Evolutionary conservation across 2,113 vertebrate species (phyloP).

Genomic region (Centropus bengalensis): DNA sequence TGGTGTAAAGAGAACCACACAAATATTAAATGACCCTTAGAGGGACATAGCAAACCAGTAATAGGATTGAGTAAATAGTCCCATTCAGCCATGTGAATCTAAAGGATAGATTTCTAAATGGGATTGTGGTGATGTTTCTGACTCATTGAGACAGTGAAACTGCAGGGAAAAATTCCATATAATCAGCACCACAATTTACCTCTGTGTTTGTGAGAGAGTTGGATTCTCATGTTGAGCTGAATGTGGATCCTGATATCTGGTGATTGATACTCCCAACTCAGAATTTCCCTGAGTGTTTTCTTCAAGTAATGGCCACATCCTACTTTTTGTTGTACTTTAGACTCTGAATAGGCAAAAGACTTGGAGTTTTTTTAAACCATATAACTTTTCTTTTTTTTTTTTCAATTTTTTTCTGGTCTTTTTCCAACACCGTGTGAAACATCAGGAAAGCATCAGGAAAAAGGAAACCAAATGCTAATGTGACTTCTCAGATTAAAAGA

Average conservation of each 20-base stretch:
- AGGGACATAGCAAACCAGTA: not conserved
- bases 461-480: constrained; percentile 67
- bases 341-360: not conserved
- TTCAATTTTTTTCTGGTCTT: constrained; percentile 9
- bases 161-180: not conserved
- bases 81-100: not conserved
- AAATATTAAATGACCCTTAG: not conserved
- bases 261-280: not conserved
- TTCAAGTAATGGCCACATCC: not conserved
- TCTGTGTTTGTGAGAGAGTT: not conserved
- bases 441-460: constrained; percentile 68
- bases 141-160: not conserved
- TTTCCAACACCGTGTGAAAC: constrained; percentile 57
- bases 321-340: not conserved
- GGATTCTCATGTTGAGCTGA: not conserved
- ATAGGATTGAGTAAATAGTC: not conserved
- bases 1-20: not conserved
- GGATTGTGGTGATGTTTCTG: not conserved
- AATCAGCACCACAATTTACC: not conserved
- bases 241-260: not conserved
- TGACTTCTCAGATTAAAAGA: constrained; percentile 34
- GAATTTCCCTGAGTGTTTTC: not conserved
- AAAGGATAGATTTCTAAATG: not conserved
- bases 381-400: not conserved
- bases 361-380: not conserved